Evolutionary conservation across 2,888 invertebrate genomes (phyloP).

Genomic region (Entomobrya proxima): DNA sequence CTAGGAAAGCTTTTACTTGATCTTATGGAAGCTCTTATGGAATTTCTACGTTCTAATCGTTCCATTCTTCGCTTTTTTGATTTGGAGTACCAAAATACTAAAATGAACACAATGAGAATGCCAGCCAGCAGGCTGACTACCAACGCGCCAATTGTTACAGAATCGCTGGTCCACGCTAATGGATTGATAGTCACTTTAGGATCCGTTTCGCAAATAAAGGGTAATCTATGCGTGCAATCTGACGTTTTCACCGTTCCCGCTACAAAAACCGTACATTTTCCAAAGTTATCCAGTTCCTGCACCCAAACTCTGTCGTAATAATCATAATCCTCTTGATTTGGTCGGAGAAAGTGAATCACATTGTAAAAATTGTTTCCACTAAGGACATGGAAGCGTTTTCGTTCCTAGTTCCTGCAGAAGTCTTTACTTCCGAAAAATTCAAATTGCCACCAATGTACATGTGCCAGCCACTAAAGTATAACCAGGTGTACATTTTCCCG

Average conservation of each 20-base stretch:
- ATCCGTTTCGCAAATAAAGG: slow-evolving; percentile 98
- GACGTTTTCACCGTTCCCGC: slow-evolving; percentile 87
- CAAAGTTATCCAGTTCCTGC: slow-evolving; percentile 89
- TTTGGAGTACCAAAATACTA: slow-evolving; percentile 93
- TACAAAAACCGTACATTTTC: slow-evolving; percentile 90
- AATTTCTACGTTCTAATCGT: slow-evolving; percentile 91
- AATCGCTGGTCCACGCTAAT: slow-evolving; percentile 88
- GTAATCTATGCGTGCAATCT: slow-evolving; percentile 88
- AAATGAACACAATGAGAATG: slow-evolving; percentile 85
- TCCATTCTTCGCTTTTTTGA: slow-evolving; percentile 92
- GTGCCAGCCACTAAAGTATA: slow-evolving; percentile 94
- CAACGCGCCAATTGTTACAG: slow-evolving; percentile 87
- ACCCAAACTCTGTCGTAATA: slow-evolving; percentile 93
- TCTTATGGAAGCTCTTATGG: slow-evolving; percentile 92
- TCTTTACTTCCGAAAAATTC: slow-evolving; percentile 91
- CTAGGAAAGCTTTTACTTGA: slow-evolving; percentile 88
- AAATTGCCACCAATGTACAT: slow-evolving; percentile 96
- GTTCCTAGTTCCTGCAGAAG: slow-evolving; percentile 90
- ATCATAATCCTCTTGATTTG: slow-evolving; percentile 87
- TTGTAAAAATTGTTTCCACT: slow-evolving; percentile 86
- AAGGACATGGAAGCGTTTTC: slow-evolving; percentile 96
- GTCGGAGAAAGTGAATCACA: slow-evolving; percentile 86
- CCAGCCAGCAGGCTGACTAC: slow-evolving; percentile 85
- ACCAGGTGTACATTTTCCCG: slow-evolving; percentile 96
- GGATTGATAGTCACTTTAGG: slow-evolving; percentile 92